Evolutionary conservation across 2,888 invertebrate species (phyloP).

Genomic region (Tortricodes alternella): DNA sequence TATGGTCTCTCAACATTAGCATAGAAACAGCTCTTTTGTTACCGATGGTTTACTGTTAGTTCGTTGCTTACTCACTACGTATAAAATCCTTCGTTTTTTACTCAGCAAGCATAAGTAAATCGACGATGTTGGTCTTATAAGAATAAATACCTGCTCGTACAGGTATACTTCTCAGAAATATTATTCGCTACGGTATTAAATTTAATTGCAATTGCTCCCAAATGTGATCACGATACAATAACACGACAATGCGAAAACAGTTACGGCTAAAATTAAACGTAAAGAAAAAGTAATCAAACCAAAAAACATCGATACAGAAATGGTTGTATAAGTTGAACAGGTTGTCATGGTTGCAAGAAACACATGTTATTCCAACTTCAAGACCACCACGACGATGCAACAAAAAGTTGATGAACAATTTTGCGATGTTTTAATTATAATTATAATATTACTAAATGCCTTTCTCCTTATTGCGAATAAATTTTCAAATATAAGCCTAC

Average conservation of each 20-base stretch:
- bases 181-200: conserved; percentile 1
- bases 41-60: conserved; percentile 3
- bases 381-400: conserved; percentile 40
- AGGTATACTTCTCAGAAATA: conserved; percentile 3
- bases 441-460: too few species aligned
- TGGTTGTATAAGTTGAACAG: conserved; percentile 42
- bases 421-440: conserved; percentile 6
- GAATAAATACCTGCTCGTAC: background rate
- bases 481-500: conserved; percentile 4
- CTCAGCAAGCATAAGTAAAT: background rate
- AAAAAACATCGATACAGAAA: conserved; percentile 38
- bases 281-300: conserved; percentile 20
- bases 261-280: conserved; percentile 18
- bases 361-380: conserved; percentile 61
- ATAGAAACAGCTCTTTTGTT: background rate
- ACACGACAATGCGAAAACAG: conserved; percentile 18
- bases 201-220: conserved; percentile 20
- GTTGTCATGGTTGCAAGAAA: conserved; percentile 52
- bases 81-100: background rate
- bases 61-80: background rate
- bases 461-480: conserved; percentile 12
- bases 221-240: conserved; percentile 21
- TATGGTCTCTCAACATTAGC: conserved; percentile 35
- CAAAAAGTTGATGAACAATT: conserved; percentile 13
- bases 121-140: background rate